These are phyloP conservation scores for Gallinago solitaria DNA, from an alignment of 2,797 vertebrate species.

Conservation along the genomic window DNA sequence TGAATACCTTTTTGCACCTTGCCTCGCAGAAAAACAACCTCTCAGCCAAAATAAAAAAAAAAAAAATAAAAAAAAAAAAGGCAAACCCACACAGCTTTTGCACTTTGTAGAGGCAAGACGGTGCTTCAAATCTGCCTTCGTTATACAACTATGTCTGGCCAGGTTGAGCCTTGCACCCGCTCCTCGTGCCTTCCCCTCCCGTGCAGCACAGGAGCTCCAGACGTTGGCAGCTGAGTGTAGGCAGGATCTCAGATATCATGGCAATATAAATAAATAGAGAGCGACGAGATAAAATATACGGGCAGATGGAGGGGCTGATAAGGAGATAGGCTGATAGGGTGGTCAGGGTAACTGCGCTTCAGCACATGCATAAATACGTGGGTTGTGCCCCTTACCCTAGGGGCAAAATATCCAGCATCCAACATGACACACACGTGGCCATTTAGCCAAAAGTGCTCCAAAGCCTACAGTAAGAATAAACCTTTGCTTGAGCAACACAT, in stretches of 20 bases:
- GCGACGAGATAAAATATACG: slow-evolving; percentile 34
- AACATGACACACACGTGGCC: background rate
- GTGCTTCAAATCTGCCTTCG: background rate
- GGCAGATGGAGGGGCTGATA: slow-evolving; percentile 61
- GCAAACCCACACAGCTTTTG: slow-evolving; percentile 33
- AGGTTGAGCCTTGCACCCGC: background rate
- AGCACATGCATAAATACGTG: slow-evolving; percentile 42
- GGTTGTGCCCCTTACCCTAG: slow-evolving; percentile 46
- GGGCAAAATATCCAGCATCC: slow-evolving; percentile 48
- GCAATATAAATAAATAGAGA: slow-evolving; percentile 70
- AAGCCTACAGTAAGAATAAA: background rate
- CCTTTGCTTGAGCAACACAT: background rate
- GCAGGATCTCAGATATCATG: slow-evolving; percentile 68
- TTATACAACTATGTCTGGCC: background rate
- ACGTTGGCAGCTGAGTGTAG: slow-evolving; percentile 48
- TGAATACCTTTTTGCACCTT: background rate
- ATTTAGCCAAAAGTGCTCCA: slow-evolving; percentile 4
- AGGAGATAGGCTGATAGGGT: slow-evolving; percentile 38
- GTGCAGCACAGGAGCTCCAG: background rate
- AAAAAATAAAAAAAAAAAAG: background rate
- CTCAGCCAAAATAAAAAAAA: background rate
- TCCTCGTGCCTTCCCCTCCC: background rate
- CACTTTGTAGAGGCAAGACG: background rate
- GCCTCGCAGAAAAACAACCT: background rate
- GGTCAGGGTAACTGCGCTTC: slow-evolving; percentile 41